Conservation (phyloP, 2,888 invertebrate species). For the Troides aeacus region DNA sequence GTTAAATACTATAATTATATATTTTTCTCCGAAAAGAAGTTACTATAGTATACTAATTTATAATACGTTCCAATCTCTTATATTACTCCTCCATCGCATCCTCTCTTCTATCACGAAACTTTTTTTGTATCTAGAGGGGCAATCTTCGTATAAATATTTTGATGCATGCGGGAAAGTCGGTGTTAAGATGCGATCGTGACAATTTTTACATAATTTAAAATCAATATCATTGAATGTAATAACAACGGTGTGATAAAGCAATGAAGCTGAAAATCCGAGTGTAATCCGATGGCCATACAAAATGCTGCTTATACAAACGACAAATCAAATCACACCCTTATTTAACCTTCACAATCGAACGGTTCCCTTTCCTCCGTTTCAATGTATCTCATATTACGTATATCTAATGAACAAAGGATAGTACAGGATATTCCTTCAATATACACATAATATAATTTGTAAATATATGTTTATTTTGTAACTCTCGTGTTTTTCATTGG, state of each 20-base stretch:
- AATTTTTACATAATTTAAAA: background rate
- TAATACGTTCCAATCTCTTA: no score
- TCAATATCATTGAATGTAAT: background rate
- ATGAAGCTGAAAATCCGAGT: background rate
- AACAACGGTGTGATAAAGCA: background rate
- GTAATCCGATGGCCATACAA: conserved; percentile 11
- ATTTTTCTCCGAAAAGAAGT: no score
- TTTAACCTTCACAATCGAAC: conserved; percentile 15
- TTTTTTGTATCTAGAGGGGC: no score
- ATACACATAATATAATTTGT: background rate
- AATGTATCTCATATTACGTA: conserved; percentile 5
- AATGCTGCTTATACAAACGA: conserved; percentile 11
- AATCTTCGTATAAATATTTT: no score
- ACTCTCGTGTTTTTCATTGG: no score
- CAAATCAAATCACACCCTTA: conserved; percentile 22
- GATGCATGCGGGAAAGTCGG: no score
- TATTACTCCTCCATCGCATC: no score
- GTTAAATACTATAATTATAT: no score
- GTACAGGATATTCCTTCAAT: background rate
- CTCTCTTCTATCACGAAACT: no score
- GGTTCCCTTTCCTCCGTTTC: conserved; percentile 3
- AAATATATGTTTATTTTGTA: no score
- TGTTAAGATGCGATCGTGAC: no score
- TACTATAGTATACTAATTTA: no score
- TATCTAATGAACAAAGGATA: conserved; percentile 5